Conservation (phyloP, 2,888 invertebrate genomes). For the Drosophila dives region DNA sequence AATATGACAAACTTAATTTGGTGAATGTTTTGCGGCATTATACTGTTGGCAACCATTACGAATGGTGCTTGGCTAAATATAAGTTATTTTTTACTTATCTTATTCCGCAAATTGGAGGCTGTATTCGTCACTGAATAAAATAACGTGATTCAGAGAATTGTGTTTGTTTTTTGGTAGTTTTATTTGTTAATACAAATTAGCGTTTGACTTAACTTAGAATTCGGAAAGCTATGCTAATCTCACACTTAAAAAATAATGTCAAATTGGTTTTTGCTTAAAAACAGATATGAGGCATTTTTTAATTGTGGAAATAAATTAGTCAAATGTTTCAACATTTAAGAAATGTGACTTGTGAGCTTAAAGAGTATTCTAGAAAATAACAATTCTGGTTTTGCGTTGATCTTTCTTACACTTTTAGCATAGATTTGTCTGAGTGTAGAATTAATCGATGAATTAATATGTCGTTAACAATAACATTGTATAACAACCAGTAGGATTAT, state of each 20-base stretch:
- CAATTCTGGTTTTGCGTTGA: background rate
- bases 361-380: background rate
- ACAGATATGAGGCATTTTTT: background rate
- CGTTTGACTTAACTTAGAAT: constrained; percentile 63
- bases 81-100: constrained; percentile 39
- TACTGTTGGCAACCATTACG: constrained; percentile 35
- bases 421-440: background rate
- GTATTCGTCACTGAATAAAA: constrained; percentile 27
- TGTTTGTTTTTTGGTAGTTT: constrained; percentile 6
- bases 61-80: constrained; percentile 39
- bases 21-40: constrained; percentile 66
- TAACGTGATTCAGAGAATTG: constrained; percentile 49
- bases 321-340: background rate
- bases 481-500: constrained; percentile 69
- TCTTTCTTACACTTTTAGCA: background rate
- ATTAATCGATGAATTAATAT: constrained; percentile 54
- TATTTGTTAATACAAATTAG: constrained; percentile 38
- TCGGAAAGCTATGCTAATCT: constrained; percentile 30
- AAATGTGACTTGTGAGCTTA: background rate
- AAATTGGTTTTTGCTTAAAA: background rate
- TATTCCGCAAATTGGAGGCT: constrained; percentile 44
- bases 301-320: background rate
- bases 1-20: constrained; percentile 67
- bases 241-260: constrained; percentile 6
- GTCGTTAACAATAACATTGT: constrained; percentile 59